A percentile compares a stretch with the other conserved stretches of the same genome.
Conservation (phyloP, 2,113 vertebrate genomes). For the Haliaeetus leucogaster region DNA sequence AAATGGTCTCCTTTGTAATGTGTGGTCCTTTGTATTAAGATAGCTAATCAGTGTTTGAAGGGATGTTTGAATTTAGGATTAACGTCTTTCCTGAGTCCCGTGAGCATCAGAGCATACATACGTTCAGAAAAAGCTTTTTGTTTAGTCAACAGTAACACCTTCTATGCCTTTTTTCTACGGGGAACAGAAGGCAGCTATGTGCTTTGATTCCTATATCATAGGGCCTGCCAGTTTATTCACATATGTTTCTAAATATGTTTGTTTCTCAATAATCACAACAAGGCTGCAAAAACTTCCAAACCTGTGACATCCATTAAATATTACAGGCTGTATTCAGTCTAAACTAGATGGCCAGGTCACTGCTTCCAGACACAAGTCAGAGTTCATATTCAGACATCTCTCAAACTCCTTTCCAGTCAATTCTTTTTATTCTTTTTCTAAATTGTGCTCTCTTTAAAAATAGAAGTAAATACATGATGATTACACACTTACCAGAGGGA, state of each 20-base stretch:
- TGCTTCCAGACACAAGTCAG: background rate
- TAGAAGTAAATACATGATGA: background rate
- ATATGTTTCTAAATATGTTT: background rate
- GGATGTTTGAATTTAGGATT: background rate
- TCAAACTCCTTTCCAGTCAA: background rate
- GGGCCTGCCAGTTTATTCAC: background rate
- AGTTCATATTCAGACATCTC: background rate
- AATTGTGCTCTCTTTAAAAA: background rate
- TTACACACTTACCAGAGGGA: background rate
- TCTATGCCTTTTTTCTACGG: background rate
- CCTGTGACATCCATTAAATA: background rate
- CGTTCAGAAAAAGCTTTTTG: background rate
- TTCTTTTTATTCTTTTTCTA: background rate
- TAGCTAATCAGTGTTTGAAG: background rate
- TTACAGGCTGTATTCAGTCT: too few species aligned
- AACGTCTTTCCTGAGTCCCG: background rate
- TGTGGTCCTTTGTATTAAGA: background rate
- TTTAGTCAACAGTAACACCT: background rate
- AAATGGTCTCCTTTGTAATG: background rate
- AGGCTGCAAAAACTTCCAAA: background rate
- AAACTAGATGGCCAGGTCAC: background rate
- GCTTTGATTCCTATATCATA: background rate
- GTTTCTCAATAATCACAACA: background rate
- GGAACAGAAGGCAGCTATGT: background rate
- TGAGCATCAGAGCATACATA: background rate